Conservation (phyloP, 1,140 invertebrate genomes). For the Palaemon carinicauda region DNA sequence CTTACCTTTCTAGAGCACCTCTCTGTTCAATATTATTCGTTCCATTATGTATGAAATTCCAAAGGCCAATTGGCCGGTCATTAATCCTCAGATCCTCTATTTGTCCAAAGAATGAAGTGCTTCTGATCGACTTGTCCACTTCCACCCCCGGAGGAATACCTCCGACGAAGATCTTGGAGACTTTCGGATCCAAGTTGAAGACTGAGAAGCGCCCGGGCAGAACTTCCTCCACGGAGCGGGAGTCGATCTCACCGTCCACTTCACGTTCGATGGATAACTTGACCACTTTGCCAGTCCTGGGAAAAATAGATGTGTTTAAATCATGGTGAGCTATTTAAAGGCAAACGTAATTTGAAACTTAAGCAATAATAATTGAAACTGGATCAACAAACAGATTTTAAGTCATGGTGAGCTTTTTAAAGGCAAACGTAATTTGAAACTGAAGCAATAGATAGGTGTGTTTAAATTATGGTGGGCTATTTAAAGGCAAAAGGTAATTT, state of each 20-base stretch:
- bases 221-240: constrained; percentile 70
- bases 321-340: no score
- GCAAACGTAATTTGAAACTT: no score
- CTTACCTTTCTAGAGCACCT: constrained; percentile 77
- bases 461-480: no score
- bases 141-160: constrained; percentile 58
- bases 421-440: no score
- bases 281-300: constrained; percentile 81
- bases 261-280: constrained; percentile 80
- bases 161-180: constrained; percentile 52
- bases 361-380: no score
- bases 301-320: no score
- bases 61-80: constrained; percentile 87
- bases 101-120: constrained; percentile 83
- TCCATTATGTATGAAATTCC: constrained; percentile 83
- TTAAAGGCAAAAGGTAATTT: no score
- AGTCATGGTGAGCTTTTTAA: no score
- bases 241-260: constrained; percentile 73
- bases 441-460: no score
- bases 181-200: constrained; percentile 82
- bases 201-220: constrained; percentile 78
- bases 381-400: no score
- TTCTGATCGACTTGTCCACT: constrained; percentile 68
- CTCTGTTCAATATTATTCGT: constrained; percentile 73
- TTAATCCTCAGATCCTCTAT: constrained; percentile 92